Percentiles rank a stretch among this genome's conserved stretches.
Conservation (phyloP, 2,797 vertebrate species). For the Tapirus indicus region DNA sequence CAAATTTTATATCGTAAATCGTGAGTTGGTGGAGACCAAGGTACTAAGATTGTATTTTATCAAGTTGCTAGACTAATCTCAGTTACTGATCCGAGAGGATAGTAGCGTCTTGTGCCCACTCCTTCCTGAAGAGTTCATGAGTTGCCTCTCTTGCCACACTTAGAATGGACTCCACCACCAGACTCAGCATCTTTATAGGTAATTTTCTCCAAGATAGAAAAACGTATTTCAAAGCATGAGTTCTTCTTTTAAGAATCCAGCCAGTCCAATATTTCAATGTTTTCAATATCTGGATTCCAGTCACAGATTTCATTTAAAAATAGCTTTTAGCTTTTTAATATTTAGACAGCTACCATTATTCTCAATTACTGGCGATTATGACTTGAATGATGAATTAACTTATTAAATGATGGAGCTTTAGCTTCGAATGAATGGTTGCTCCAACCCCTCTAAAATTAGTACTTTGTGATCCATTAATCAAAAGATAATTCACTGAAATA, state of each 20-base stretch:
- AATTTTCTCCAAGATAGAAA: too few species aligned
- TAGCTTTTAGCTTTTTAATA: conserved; percentile 36
- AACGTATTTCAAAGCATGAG: not conserved
- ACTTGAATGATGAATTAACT: conserved; percentile 52
- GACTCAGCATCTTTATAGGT: not conserved
- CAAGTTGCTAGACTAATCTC: not conserved
- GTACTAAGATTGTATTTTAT: not conserved
- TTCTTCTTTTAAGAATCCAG: not conserved
- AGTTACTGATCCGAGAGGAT: not conserved
- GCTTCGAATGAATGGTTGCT: conserved; percentile 44
- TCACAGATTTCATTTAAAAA: conserved; percentile 61
- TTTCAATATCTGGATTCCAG: conserved; percentile 43
- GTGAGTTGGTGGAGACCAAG: not conserved
- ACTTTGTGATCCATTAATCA: conserved; percentile 48
- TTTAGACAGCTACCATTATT: conserved; percentile 49
- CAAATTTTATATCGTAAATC: not conserved
- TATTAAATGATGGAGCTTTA: conserved; percentile 56
- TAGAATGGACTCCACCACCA: not conserved
- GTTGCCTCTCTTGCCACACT: not conserved
- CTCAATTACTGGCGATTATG: conserved; percentile 12
- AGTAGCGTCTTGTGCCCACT: not conserved
- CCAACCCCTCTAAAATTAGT: conserved; percentile 55
- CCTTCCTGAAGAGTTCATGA: not conserved
- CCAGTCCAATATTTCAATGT: conserved; percentile 41
- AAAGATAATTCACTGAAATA: conserved; percentile 54